phyloP scores from a whole-genome alignment of 64 coral and sea anemone species.

The Anthopleura sola region DNA sequence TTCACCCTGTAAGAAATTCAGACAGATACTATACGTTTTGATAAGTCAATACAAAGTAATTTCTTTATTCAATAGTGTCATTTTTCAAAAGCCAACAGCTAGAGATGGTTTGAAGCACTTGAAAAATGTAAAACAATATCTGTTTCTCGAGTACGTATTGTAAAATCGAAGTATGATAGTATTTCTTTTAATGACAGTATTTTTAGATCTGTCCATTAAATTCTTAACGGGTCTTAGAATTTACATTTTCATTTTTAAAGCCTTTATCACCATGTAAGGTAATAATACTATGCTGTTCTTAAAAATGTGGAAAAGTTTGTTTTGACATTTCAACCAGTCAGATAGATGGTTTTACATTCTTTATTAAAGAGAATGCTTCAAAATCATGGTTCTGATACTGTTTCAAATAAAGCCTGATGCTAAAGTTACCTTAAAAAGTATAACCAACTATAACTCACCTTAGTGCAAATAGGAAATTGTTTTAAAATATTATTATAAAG shows the following conservation, averaged over 20 bases:
- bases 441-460: not conserved
- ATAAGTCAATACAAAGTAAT: not conserved
- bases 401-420: not conserved
- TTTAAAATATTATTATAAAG: too few species aligned
- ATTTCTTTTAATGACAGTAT: not conserved
- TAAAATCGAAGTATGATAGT: not conserved
- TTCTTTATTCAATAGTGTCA: not conserved
- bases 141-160: not conserved
- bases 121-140: not conserved
- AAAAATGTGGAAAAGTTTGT: not conserved
- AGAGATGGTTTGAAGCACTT: not conserved
- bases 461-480: too few species aligned
- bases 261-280: conserved; percentile 2
- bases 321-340: not conserved
- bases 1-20: not conserved
- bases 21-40: not conserved
- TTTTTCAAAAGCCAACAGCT: not conserved
- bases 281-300: not conserved
- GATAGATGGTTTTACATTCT: not conserved
- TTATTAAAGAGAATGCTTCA: not conserved
- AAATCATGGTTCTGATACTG: not conserved
- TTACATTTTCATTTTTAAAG: conserved; percentile 1
- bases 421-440: not conserved
- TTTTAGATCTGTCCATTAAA: conserved; percentile 1
- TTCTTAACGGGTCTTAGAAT: not conserved